These are phyloP conservation scores for Geopemphigus sp. DNA, from an alignment of 1,140 invertebrate species.

Conservation along the genomic window DNA sequence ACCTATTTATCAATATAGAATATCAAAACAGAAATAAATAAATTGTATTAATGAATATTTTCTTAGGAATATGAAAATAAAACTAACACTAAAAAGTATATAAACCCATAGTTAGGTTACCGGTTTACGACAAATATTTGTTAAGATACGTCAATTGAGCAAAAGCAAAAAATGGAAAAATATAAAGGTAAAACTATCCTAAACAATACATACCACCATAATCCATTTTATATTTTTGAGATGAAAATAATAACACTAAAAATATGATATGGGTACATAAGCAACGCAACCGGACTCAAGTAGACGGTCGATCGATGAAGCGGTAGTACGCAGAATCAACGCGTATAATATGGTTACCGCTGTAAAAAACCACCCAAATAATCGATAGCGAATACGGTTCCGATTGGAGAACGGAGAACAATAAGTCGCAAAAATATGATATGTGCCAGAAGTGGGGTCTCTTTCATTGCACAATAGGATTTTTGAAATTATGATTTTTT, in stretches of 20 bases:
- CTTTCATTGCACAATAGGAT: constrained; percentile 33
- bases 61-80: not conserved
- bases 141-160: not conserved
- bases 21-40: constrained; percentile 20
- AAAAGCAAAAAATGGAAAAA: not conserved
- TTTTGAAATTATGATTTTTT: constrained; percentile 47
- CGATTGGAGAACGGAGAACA: constrained; percentile 37
- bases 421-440: constrained; percentile 47
- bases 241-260: constrained; percentile 35
- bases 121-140: not conserved
- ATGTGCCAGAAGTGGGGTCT: constrained; percentile 38
- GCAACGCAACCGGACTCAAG: constrained; percentile 39
- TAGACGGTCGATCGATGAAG: constrained; percentile 43
- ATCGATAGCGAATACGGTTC: constrained; percentile 39
- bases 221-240: constrained; percentile 26
- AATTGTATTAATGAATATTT: not conserved
- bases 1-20: not conserved
- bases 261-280: constrained; percentile 38
- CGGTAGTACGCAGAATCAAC: constrained; percentile 39
- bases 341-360: not conserved
- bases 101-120: constrained; percentile 5
- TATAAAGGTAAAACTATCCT: constrained; percentile 15
- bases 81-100: not conserved
- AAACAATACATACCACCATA: constrained; percentile 37
- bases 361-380: constrained; percentile 32